Evolutionary conservation across 1,140 invertebrate genomes (phyloP), one percentile per base, ranked within the genome.

Genomic region (Bombus superbus): DNA sequence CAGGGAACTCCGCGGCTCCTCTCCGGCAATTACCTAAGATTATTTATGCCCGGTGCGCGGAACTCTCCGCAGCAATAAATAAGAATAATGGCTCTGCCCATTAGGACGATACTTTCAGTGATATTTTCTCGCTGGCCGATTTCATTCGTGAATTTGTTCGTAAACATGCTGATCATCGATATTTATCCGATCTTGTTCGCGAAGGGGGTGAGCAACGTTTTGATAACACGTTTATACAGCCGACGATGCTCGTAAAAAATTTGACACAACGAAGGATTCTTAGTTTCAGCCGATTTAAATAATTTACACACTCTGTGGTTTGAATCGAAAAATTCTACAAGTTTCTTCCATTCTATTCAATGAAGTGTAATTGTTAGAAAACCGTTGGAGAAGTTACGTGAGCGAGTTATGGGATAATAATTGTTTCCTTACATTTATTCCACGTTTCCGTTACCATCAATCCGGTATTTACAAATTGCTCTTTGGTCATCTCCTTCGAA

Each of bases 121-220:
- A 95, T 94, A 95, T 94, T 94, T 94, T 94, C 93, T 95, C 94
- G 92, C 94, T 92, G 90, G 81, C 88, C 89, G 90, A 92, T 93
- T 93, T 90, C 91, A 90, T 92, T 91, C 92, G 91, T 89, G 91
- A 91, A 92, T 93, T 93, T 89, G 90, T 93, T 92, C 94, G 93
- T 93, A 94, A 90, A 90, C 87, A 91, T 87, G 75, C 86, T 86
- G 90, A 79, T 80, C 87, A 86, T 85, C 85, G 89, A 83, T 90
- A 93, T 94, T 90, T 91, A 92, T 94, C 94, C 93, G 93, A 92
- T 81, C 81, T 90, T 2, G 28, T 42, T 72, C 69, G 28, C 8
- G 11, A 11, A 11, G 11, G 9, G 35, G 18, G 3, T 42, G 28
- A 72, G 47, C 40, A n/a, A 40, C 42, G 42, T 73, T 73, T 32